Percentiles rank a stretch among this genome's conserved stretches.
Conservation (phyloP, 1,140 invertebrate genomes). For the Tetramorium simillimum region DNA sequence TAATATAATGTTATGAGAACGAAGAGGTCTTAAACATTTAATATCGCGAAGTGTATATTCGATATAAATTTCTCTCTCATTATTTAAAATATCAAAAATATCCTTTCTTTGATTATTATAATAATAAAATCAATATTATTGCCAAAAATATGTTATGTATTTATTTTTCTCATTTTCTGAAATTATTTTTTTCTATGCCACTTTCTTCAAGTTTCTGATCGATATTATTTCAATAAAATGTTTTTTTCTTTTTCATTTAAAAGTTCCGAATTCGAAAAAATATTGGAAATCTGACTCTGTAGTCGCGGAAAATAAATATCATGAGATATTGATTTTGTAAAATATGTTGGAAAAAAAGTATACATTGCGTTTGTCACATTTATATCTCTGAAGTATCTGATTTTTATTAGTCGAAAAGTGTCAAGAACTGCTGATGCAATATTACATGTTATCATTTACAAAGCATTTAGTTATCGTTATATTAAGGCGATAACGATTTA, state of each 20-base stretch:
- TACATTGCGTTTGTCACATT: background rate
- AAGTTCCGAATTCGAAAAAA: slow-evolving; percentile 20
- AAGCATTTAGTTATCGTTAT: background rate
- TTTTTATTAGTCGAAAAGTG: slow-evolving; percentile 18
- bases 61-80: background rate
- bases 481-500: slow-evolving; percentile 8
- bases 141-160: background rate
- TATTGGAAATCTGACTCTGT: background rate
- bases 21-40: background rate
- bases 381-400: slow-evolving; percentile 4
- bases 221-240: background rate
- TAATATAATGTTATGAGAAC: background rate
- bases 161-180: background rate
- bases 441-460: background rate
- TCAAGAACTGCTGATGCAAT: background rate
- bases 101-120: background rate
- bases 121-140: background rate
- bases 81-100: slow-evolving; percentile 12
- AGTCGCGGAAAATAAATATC: slow-evolving; percentile 39
- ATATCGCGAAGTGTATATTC: background rate
- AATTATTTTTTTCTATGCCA: background rate
- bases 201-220: background rate
- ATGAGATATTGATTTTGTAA: slow-evolving; percentile 28
- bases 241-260: slow-evolving; percentile 3
- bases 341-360: background rate